A percentile compares a stretch with the other conserved stretches of the same genome.
Evolutionary conservation across 1,140 invertebrate genomes (phyloP).

Genomic region (Ephestia elutella): DNA sequence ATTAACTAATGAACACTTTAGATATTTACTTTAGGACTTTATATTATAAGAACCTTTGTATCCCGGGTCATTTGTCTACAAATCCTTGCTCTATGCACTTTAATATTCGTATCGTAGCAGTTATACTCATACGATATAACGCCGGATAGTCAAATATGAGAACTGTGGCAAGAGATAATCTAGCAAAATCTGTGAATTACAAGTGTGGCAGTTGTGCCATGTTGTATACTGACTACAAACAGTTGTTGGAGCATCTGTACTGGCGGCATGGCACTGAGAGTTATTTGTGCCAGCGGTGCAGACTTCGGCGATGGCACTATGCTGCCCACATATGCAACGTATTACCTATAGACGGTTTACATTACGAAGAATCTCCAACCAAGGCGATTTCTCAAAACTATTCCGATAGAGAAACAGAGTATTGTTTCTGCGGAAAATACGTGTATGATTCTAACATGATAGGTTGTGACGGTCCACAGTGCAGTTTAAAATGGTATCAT

Average conservation of each 20-base stretch:
- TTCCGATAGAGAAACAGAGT: conserved; percentile 18
- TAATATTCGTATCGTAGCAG: too few species aligned
- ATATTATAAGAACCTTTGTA: too few species aligned
- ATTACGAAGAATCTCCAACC: conserved; percentile 16
- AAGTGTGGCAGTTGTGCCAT: conserved; percentile 36
- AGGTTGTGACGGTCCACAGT: conserved; percentile 35
- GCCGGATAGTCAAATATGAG: conserved; percentile 11
- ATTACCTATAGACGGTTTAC: conserved; percentile 30
- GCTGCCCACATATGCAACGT: conserved; percentile 42
- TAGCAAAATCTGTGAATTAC: conserved; percentile 15
- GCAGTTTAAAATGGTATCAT: conserved; percentile 40
- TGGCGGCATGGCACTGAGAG: conserved; percentile 52
- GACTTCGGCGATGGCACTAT: conserved; percentile 33
- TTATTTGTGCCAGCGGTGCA: conserved; percentile 34
- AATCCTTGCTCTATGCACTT: too few species aligned
- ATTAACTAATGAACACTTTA: too few species aligned
- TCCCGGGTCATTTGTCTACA: too few species aligned
- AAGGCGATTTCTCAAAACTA: conserved; percentile 3
- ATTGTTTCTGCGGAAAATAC: conserved; percentile 38
- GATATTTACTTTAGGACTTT: too few species aligned
- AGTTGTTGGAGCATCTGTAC: conserved; percentile 40
- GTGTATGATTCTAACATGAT: conserved; percentile 36
- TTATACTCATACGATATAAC: too few species aligned
- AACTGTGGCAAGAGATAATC: conserved; percentile 12
- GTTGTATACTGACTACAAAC: conserved; percentile 38